A percentile compares a stretch with the other conserved stretches of the same genome.
These are phyloP conservation scores for Antechinus flavipes DNA, from an alignment of 2,113 vertebrate species.

Conservation along the genomic window DNA sequence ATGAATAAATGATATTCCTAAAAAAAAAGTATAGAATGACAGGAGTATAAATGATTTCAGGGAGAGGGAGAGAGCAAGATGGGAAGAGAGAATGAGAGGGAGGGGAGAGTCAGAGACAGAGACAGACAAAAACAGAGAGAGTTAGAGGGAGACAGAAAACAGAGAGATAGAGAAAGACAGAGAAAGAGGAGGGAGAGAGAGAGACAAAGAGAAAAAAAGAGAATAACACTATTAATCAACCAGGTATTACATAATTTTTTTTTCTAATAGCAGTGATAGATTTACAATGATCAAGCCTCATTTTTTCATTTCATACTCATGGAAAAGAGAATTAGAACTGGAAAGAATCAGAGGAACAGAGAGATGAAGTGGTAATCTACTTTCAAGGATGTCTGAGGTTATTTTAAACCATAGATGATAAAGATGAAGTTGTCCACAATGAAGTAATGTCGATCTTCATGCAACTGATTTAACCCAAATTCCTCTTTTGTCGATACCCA, in stretches of 20 bases:
- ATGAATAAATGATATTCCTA: background rate
- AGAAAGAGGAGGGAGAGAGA: too few relatives aligned
- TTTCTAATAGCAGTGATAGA: background rate
- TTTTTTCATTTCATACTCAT: background rate
- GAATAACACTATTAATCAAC: background rate
- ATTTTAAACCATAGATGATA: background rate
- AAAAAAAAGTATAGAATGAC: background rate
- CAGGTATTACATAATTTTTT: background rate
- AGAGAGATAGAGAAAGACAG: too few relatives aligned
- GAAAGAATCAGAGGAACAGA: background rate
- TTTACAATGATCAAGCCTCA: background rate
- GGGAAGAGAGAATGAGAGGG: too few relatives aligned
- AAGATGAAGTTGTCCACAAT: background rate
- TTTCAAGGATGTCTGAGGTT: background rate
- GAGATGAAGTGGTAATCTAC: background rate
- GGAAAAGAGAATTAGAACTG: background rate
- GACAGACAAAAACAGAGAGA: too few relatives aligned
- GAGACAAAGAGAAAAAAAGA: too few relatives aligned
- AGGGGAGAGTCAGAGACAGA: too few relatives aligned
- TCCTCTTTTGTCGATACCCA: background rate
- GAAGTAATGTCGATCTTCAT: background rate
- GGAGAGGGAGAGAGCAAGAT: too few relatives aligned
- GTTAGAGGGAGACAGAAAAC: too few relatives aligned
- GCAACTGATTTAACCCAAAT: background rate
- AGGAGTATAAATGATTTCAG: background rate